phyloP scores from a whole-genome alignment of 2,113 vertebrate species.

The Diphyllodes magnificus region DNA sequence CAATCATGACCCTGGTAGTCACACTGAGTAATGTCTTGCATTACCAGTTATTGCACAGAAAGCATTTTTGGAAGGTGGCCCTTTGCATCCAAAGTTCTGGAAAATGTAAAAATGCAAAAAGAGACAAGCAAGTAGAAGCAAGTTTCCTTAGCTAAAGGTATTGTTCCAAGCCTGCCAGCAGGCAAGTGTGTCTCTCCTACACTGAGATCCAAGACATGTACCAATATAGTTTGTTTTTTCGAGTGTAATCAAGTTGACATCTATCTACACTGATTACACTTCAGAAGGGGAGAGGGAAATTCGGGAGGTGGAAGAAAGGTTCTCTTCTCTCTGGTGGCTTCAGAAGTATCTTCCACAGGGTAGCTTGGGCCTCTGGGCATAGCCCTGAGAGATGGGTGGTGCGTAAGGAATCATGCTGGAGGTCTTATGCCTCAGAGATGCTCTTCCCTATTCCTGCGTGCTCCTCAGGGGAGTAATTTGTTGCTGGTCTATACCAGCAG shows the following conservation, averaged over 20 bases:
- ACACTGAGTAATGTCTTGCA: fast-evolving
- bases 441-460: neutral
- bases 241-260: constrained; percentile 51
- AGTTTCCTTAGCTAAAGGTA: constrained; percentile 32
- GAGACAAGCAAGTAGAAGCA: neutral
- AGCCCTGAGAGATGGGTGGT: constrained; percentile 31
- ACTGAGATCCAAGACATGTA: neutral
- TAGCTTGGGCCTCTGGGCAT: neutral
- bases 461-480: constrained; percentile 48
- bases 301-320: constrained; percentile 39
- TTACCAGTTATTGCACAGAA: neutral
- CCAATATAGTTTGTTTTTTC: neutral
- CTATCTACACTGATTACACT: constrained; percentile 58
- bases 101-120: neutral
- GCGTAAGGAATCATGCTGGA: neutral
- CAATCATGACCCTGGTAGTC: neutral
- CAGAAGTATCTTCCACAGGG: constrained; percentile 10
- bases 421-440: constrained; percentile 15
- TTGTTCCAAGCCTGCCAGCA: constrained; percentile 5
- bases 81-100: neutral
- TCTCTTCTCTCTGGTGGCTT: constrained; percentile 51
- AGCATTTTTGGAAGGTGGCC: neutral
- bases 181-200: neutral
- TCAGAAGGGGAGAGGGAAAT: constrained; percentile 36
- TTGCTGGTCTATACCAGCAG: constrained; percentile 66